These are phyloP conservation scores for Nymphalis urticae DNA, from an alignment of 2,888 invertebrate species.

Conservation along the genomic window DNA sequence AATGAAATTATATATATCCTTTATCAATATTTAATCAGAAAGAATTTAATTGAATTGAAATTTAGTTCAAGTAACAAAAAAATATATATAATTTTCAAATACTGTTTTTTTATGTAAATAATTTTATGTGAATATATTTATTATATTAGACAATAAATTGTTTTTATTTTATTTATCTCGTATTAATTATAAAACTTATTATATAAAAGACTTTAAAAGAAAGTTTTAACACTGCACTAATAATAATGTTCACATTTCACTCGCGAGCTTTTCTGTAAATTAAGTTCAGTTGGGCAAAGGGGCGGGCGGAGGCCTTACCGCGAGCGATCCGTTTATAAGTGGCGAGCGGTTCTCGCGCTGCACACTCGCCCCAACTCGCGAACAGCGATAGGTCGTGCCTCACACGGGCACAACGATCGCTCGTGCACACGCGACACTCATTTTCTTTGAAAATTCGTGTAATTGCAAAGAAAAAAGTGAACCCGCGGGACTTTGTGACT, in stretches of 20 bases:
- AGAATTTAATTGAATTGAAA: too few relatives aligned
- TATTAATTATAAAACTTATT: not conserved
- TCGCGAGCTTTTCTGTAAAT: conserved; percentile 39
- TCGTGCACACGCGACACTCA: conserved; percentile 62
- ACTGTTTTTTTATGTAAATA: too few relatives aligned
- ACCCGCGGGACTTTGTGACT: conserved; percentile 67
- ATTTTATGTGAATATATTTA: not conserved
- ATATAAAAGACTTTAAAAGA: not conserved
- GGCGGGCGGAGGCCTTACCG: conserved; percentile 46
- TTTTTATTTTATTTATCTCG: too few relatives aligned
- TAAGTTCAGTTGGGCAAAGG: conserved; percentile 47
- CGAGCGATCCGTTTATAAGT: conserved; percentile 53
- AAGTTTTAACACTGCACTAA: not conserved
- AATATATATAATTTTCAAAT: too few relatives aligned
- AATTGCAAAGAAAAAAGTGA: conserved; percentile 80
- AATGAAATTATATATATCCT: too few relatives aligned
- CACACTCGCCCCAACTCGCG: conserved; percentile 71
- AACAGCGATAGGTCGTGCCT: conserved; percentile 78
- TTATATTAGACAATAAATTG: not conserved
- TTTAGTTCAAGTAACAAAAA: too few relatives aligned
- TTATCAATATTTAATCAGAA: too few relatives aligned
- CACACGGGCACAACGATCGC: conserved; percentile 74
- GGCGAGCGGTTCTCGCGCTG: conserved; percentile 57
- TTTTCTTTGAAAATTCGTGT: conserved; percentile 80
- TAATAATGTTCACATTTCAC: conserved; percentile 10